Evolutionary conservation across 2,113 vertebrate genomes (phyloP).

Genomic region (Tragelaphus strepsiceros): DNA sequence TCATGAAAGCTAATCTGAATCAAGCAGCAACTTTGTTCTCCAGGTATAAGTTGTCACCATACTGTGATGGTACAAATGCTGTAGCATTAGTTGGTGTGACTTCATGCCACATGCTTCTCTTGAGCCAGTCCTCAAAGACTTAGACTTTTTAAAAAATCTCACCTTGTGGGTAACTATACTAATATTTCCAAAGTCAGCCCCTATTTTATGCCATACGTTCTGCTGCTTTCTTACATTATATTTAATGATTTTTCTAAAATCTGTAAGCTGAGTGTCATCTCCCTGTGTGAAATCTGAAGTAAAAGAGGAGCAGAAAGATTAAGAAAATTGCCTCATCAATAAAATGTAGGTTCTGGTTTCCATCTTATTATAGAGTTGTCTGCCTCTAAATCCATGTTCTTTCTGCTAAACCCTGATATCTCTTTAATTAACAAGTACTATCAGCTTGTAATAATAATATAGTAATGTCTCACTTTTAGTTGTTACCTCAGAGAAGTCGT

Average conservation of each 20-base stretch:
- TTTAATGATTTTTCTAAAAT: neutral
- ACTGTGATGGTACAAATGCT: neutral
- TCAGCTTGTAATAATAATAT: neutral
- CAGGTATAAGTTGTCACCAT: neutral
- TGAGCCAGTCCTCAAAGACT: neutral
- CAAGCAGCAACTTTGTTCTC: neutral
- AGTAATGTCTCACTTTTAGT: neutral
- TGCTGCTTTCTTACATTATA: neutral
- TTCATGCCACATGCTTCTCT: neutral
- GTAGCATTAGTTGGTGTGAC: too few relatives aligned
- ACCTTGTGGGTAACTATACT: neutral
- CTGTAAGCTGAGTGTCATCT: neutral
- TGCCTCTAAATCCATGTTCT: neutral
- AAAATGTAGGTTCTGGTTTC: neutral
- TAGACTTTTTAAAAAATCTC: neutral
- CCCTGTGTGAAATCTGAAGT: neutral
- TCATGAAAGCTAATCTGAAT: neutral
- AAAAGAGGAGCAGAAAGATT: neutral
- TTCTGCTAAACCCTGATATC: neutral
- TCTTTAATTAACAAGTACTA: slow-evolving; percentile 11
- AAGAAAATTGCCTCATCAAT: neutral
- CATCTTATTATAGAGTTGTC: neutral
- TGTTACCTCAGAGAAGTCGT: neutral
- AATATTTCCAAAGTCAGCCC: neutral
- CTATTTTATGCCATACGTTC: neutral